These are phyloP conservation scores for Caenorhabditis doughertyi DNA, from an alignment of 2,888 invertebrate species.

Conservation along the genomic window DNA sequence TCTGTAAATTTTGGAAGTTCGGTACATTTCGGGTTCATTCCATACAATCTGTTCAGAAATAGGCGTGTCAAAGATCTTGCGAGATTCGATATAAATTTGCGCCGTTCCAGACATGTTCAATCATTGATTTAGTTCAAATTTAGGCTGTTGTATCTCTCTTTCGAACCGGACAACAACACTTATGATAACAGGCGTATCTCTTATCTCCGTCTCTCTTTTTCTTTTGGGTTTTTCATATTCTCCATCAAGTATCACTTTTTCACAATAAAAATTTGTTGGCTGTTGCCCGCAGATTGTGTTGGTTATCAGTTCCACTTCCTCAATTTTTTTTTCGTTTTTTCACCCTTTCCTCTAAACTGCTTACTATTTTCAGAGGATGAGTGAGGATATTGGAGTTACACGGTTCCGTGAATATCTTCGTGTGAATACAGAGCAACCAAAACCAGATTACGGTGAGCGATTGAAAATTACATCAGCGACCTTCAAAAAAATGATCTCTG, in stretches of 20 bases:
- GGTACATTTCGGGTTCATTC: slow-evolving; percentile 8
- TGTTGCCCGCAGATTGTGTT: slow-evolving; percentile 4
- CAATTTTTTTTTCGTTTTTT: slow-evolving; percentile 1
- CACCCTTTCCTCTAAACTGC: not conserved
- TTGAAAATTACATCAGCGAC: slow-evolving; percentile 39
- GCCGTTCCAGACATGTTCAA: slow-evolving; percentile 5
- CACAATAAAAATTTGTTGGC: slow-evolving; percentile 26
- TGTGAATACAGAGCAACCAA: slow-evolving; percentile 92
- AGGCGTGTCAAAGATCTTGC: slow-evolving; percentile 5
- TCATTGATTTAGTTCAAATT: slow-evolving; percentile 43
- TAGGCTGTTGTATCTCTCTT: not conserved
- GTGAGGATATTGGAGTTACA: slow-evolving; percentile 85
- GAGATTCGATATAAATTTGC: slow-evolving; percentile 13
- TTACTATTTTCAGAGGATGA: slow-evolving; percentile 35
- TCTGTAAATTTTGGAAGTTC: too few relatives aligned
- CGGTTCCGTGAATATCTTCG: slow-evolving; percentile 91
- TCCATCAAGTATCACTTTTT: slow-evolving; percentile 35
- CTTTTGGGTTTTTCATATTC: not conserved
- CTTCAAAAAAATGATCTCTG: slow-evolving; percentile 4
- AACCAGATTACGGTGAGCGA: slow-evolving; percentile 91
- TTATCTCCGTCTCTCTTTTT: slow-evolving; percentile 19
- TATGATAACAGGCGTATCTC: slow-evolving; percentile 57
- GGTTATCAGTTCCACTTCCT: slow-evolving; percentile 36
- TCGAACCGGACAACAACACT: slow-evolving; percentile 36
- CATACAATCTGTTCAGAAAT: not conserved